Conservation (phyloP, 2,113 vertebrate species). For the Solenodon paradoxus region DNA sequence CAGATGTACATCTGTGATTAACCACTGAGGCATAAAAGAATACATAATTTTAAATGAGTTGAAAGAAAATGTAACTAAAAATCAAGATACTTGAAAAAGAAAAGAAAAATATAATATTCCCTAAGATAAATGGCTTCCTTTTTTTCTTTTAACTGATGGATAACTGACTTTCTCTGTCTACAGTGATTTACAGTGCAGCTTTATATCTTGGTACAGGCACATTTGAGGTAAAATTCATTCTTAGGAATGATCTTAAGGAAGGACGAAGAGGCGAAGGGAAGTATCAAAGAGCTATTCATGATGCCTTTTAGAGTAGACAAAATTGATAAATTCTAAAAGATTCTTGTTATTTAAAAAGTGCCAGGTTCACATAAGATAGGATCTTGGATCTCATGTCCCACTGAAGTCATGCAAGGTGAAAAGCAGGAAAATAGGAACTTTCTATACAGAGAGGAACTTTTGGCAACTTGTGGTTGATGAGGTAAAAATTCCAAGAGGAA, state of each 20-base stretch:
- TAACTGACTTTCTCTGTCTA: neutral
- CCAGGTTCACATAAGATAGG: neutral
- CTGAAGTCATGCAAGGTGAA: neutral
- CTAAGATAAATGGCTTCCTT: neutral
- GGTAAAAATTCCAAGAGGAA: neutral
- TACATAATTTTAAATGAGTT: neutral
- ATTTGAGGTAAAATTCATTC: neutral
- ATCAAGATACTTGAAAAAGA: conserved; percentile 2
- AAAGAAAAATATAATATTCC: conserved; percentile 2
- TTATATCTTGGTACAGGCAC: neutral
- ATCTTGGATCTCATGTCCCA: neutral
- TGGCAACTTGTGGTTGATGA: neutral
- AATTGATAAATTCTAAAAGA: conserved; percentile 18
- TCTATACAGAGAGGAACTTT: neutral
- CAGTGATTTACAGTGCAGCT: neutral
- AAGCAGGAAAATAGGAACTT: neutral
- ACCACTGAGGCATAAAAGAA: neutral
- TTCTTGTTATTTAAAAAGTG: neutral
- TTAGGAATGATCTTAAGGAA: neutral
- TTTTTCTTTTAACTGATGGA: neutral
- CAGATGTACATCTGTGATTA: neutral
- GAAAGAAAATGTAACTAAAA: conserved; percentile 43
- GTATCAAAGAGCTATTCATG: neutral
- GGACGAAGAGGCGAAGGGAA: neutral
- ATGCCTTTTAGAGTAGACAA: neutral